Conservation (phyloP, 2,113 vertebrate genomes). For the Triplophysa tibetana region DNA sequence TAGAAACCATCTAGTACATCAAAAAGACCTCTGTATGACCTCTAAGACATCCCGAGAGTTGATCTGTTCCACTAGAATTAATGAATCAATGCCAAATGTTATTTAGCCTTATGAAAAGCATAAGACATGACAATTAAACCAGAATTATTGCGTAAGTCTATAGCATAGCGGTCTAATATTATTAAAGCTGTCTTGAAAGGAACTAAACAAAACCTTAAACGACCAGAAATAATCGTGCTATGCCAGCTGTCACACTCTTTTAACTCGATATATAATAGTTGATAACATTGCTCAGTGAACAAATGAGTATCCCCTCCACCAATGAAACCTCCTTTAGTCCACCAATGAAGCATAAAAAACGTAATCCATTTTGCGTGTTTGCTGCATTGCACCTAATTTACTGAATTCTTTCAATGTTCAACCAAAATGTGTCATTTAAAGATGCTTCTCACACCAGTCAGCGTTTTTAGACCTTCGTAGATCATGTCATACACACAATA, state of each 20-base stretch:
- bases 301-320: background rate
- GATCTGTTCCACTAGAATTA: background rate
- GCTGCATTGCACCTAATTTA: conserved; percentile 10
- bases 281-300: conserved; percentile 25
- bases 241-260: background rate
- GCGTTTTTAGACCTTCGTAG: background rate
- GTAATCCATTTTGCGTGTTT: background rate
- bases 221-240: too few relatives aligned
- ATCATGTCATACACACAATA: background rate
- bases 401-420: background rate
- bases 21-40: too few relatives aligned
- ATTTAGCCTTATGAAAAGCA: background rate
- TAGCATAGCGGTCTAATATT: background rate
- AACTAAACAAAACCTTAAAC: too few relatives aligned
- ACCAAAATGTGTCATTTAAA: background rate
- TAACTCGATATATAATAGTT: background rate
- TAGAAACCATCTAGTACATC: background rate
- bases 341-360: conserved; percentile 18
- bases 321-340: conserved; percentile 8
- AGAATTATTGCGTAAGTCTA: background rate
- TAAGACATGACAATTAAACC: background rate
- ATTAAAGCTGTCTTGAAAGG: background rate
- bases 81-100: background rate
- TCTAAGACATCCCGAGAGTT: too few relatives aligned
- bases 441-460: background rate